Base-by-base conservation (phyloP, 2,797 vertebrate species). In the Fistularia tabacaria region DNA sequence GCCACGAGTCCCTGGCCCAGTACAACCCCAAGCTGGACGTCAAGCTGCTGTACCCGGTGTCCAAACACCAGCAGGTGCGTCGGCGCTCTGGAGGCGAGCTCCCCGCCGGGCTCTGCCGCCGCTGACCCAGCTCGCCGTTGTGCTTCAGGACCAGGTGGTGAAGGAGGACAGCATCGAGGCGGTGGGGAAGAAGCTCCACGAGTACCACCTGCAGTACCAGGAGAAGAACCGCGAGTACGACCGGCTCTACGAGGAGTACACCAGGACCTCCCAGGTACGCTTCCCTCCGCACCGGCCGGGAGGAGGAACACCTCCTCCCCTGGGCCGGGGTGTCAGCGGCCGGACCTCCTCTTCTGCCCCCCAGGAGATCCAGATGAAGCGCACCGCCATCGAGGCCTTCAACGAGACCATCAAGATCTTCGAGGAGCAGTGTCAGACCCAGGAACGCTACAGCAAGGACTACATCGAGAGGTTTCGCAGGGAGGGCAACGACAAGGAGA, bases 381-480 rank as follows among this genome's bases (percentile, higher is more conserved):
- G 95, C 83, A 98, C 97, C 14, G 97, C 97, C 80, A 98, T 98
- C 67, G 97, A 98, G 88, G 97, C 96, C 8, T 98, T 99, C 78
- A 99, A 98, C 59, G 97, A 99, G 91, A 99, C 97, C 80, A 99
- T 98, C 74, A 99, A 98, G 89, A 99, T 98, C 91, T 99, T 99
- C 65, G 95, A 99, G 88, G 97, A 99, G 79, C 97, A 99, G 85
- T 97, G 96, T 79, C 95, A 98, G 88, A 99, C 96, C 0, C 96
- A 99, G 79, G 97, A 99, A 82, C 92, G 96, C 77, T 98, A 94
- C 87, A 94, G 94, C 79, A 94, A 93, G 79, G 94, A 96, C 44
- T 95, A 95, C 69, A 90, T 97, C 0, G 94, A 96, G 71, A 94
- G 93, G 73, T 95, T 94, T 77, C 90, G 93, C 0, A 74, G 92